Conservation (phyloP, 2,888 invertebrate species). For the Synergus gifuensis region DNA sequence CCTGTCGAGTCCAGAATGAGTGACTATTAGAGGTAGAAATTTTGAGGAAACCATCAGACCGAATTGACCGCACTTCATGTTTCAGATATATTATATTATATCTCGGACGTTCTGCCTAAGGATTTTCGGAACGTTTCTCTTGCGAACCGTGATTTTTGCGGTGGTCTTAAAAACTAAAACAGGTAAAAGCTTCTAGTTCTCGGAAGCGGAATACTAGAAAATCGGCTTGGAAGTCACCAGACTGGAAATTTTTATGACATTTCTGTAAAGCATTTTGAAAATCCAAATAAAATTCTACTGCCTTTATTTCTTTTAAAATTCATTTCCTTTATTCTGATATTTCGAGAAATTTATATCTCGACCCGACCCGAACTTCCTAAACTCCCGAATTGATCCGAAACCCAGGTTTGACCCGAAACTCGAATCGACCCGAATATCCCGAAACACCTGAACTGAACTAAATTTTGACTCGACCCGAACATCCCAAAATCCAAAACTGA, state of each 20-base stretch:
- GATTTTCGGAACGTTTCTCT: neutral
- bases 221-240: neutral
- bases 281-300: neutral
- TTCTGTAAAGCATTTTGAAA: neutral
- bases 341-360: no score
- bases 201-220: neutral
- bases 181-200: neutral
- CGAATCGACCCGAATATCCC: no score
- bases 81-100: conserved; percentile 2
- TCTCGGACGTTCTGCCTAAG: neutral
- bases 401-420: no score
- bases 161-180: neutral
- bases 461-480: no score
- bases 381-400: no score
- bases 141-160: conserved; percentile 1
- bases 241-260: neutral
- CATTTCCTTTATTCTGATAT: neutral
- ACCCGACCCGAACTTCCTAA: no score
- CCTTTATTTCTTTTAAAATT: neutral
- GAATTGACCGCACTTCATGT: neutral
- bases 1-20: neutral
- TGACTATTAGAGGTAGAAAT: neutral
- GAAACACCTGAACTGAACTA: no score
- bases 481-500: no score
- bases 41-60: neutral